phyloP scores from a whole-genome alignment of 2,888 invertebrate species.

The Drosophila nr. perissopoda region DNA sequence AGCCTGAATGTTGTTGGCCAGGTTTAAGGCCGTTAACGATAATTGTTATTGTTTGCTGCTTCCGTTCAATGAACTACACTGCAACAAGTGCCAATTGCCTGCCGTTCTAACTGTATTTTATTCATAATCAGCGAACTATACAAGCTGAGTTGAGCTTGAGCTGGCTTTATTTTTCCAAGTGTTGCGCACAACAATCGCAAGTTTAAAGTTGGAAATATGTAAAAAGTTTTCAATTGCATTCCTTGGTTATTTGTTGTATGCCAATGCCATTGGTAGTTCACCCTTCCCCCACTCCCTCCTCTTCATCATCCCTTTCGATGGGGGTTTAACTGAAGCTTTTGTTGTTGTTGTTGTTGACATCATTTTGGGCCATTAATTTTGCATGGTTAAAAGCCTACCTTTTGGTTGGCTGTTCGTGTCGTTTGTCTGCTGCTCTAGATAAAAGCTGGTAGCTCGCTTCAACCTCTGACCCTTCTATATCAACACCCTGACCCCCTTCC shows the following conservation, averaged over 20 bases:
- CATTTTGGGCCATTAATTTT: slow-evolving; percentile 75
- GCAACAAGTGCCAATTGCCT: slow-evolving; percentile 54
- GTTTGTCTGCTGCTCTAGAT: slow-evolving; percentile 43
- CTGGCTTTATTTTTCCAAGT: background rate
- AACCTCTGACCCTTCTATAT: slow-evolving; percentile 14
- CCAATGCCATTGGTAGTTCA: slow-evolving; percentile 48
- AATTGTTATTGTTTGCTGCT: slow-evolving; percentile 47
- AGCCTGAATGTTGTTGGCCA: slow-evolving; percentile 21
- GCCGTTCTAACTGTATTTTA: slow-evolving; percentile 25
- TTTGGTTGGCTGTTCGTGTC: slow-evolving; percentile 21
- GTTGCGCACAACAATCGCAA: slow-evolving; percentile 39
- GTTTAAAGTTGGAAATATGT: slow-evolving; percentile 52
- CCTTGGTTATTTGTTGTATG: slow-evolving; percentile 32
- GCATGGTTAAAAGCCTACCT: slow-evolving; percentile 51
- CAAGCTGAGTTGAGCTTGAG: background rate
- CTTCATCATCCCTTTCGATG: background rate
- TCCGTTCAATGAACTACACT: slow-evolving; percentile 63
- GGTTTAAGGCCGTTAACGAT: slow-evolving; percentile 54
- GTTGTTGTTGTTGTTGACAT: slow-evolving; percentile 54
- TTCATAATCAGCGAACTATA: background rate
- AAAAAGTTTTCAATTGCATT: slow-evolving; percentile 49
- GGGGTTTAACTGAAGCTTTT: slow-evolving; percentile 45
- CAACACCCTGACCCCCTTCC: background rate
- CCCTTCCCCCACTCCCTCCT: background rate
- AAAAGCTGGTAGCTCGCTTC: slow-evolving; percentile 23